Base-by-base conservation (phyloP, 2,797 vertebrate genomes). In the Alectoris magna region DNA sequence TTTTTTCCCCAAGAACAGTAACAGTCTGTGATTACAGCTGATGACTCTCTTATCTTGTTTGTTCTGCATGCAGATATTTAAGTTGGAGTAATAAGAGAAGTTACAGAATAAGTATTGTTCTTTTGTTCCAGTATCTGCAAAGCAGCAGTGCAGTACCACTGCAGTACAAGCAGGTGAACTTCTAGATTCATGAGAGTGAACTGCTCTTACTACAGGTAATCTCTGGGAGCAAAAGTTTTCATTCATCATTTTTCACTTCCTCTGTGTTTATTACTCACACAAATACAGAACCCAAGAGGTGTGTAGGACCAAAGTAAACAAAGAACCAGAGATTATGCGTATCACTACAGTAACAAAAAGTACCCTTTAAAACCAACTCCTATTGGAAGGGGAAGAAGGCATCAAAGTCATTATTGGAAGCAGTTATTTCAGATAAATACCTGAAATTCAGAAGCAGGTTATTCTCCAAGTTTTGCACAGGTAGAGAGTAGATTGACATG, bases 91-190 rank as follows among this genome's bases (percentile, higher is more conserved):
- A 2, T 22, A 68, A 36, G 26, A 36, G 34, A 49, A 71, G 31
- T 62, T 13, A 27, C 8, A 56, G 26, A 0, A 83, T 38, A 70
- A 73, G 11, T 63, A 26, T 63, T 49, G 10, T 64, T 59, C 14
- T 41, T 46, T 71, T 68, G 66, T 34, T 73, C 71, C 91, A 53
- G 17, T 0, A 0, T 14, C n/a, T 82, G 43, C 34, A 73, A 67
- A 69, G 14, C 22, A 23, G n/a, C 0, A 0, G 18, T 39, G 5
- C 41, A 36, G 59, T 55, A 29, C 21, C 39, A 12, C 6, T 2
- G 0, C 48, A 34, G 29, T 67, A 15, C 24, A 21, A 71, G 27
- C 46, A 76, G 16, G 7, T 64, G 58, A 71, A 69, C 27, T 19
- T 5, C 0, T 1, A 60, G 13, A 7, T 21, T 71, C 36, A n/a